Conservation (phyloP, 1,140 invertebrate genomes). For the Caenorhabditis brenneri region DNA sequence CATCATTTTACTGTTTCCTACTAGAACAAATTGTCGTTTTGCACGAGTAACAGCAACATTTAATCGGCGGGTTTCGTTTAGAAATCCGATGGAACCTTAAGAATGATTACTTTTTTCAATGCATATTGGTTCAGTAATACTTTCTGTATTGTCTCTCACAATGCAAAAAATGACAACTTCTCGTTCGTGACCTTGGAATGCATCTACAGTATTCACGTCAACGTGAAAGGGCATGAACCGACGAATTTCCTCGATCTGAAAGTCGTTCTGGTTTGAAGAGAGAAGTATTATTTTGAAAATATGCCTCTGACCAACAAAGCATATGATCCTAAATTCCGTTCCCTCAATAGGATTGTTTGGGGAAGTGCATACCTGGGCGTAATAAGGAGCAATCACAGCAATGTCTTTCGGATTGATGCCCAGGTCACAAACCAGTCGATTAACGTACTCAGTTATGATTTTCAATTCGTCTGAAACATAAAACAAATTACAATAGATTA, state of each 20-base stretch:
- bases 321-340: too few relatives aligned
- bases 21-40: slow-evolving; percentile 74
- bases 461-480: neutral
- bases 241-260: neutral
- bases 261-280: too few relatives aligned
- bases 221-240: slow-evolving; percentile 57
- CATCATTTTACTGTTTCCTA: slow-evolving; percentile 75
- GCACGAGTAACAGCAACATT: slow-evolving; percentile 78
- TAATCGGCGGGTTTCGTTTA: slow-evolving; percentile 75
- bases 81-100: slow-evolving; percentile 76
- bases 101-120: too few relatives aligned
- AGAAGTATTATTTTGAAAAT: too few relatives aligned
- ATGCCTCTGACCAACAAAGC: too few relatives aligned
- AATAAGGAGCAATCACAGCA: slow-evolving; percentile 77
- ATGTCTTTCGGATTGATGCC: slow-evolving; percentile 74
- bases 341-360: too few relatives aligned
- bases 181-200: slow-evolving; percentile 87
- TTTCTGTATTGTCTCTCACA: slow-evolving; percentile 31
- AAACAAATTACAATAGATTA: too few relatives aligned
- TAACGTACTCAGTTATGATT: neutral
- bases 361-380: slow-evolving; percentile 76
- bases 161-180: slow-evolving; percentile 44
- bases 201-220: slow-evolving; percentile 85
- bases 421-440: slow-evolving; percentile 69
- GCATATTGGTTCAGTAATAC: too few relatives aligned